Percentiles rank a stretch among this genome's conserved stretches.
phyloP scores from a whole-genome alignment of 1,140 invertebrate genomes.

The Lamellibrachia luymesi region DNA sequence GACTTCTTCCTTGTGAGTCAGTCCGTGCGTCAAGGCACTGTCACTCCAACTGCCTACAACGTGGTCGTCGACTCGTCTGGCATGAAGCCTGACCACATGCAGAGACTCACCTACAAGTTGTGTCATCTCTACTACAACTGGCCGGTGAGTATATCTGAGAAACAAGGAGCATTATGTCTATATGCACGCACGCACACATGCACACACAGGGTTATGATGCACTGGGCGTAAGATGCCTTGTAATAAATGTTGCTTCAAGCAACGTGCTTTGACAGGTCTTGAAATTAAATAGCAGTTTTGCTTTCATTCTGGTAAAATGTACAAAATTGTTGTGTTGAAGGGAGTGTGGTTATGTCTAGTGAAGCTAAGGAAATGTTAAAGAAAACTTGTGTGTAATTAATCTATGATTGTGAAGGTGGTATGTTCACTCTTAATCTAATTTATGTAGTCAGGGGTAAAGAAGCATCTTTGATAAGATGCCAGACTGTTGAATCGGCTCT shows the following conservation, averaged over 20 bases:
- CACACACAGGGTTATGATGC: not conserved
- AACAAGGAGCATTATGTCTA: no score
- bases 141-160: constrained; percentile 64
- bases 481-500: no score
- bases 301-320: not conserved
- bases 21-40: constrained; percentile 74
- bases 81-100: constrained; percentile 69
- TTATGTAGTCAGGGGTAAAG: no score
- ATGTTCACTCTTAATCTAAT: no score
- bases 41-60: constrained; percentile 78
- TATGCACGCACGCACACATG: not conserved
- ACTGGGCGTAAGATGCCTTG: no score
- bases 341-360: not conserved
- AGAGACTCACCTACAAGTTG: constrained; percentile 78
- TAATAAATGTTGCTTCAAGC: no score
- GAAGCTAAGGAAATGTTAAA: not conserved
- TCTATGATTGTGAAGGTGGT: no score
- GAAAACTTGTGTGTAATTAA: not conserved
- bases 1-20: constrained; percentile 83
- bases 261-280: no score
- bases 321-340: not conserved
- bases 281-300: not conserved
- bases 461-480: no score
- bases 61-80: constrained; percentile 69
- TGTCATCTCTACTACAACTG: constrained; percentile 86